Evolutionary conservation across 2,797 vertebrate species (phyloP).

Genomic region (Clarias fuscus): DNA sequence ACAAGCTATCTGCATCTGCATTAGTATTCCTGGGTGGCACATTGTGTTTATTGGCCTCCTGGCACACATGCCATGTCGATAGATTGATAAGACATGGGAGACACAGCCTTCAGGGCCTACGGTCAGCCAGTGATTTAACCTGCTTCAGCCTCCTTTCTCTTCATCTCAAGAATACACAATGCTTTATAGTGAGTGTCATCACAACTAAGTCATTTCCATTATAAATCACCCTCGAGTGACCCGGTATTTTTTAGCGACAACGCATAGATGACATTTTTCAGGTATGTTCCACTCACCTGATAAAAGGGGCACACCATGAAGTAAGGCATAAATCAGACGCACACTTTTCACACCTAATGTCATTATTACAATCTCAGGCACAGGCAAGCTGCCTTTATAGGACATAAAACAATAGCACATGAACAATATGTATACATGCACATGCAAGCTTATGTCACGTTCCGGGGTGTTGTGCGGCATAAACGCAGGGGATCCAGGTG

Average conservation of each 20-base stretch:
- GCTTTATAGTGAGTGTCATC: constrained; percentile 24
- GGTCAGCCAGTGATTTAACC: constrained; percentile 69
- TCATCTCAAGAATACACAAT: constrained; percentile 22
- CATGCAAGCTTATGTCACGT: too few relatives aligned
- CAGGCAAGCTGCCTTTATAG: background rate
- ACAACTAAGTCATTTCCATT: constrained; percentile 10
- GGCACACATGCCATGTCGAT: constrained; percentile 70
- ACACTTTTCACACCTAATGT: constrained; percentile 42
- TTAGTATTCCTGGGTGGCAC: constrained; percentile 73
- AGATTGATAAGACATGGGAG: constrained; percentile 80
- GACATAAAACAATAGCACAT: background rate
- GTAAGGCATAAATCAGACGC: constrained; percentile 34
- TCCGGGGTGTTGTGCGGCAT: too few relatives aligned
- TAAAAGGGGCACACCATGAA: constrained; percentile 11
- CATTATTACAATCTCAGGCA: constrained; percentile 31
- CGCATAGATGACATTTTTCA: constrained; percentile 25
- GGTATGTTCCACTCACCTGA: constrained; percentile 11
- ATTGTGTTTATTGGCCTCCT: constrained; percentile 54
- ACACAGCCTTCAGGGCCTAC: constrained; percentile 64
- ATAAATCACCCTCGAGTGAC: constrained; percentile 38
- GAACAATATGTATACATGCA: background rate
- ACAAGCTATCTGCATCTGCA: constrained; percentile 75
- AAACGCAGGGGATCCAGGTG: too few relatives aligned
- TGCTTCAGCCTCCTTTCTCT: background rate
- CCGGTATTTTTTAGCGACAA: constrained; percentile 10